Evolutionary conservation across 2,888 invertebrate species (phyloP).

Genomic region (Sarcophaga carnaria): DNA sequence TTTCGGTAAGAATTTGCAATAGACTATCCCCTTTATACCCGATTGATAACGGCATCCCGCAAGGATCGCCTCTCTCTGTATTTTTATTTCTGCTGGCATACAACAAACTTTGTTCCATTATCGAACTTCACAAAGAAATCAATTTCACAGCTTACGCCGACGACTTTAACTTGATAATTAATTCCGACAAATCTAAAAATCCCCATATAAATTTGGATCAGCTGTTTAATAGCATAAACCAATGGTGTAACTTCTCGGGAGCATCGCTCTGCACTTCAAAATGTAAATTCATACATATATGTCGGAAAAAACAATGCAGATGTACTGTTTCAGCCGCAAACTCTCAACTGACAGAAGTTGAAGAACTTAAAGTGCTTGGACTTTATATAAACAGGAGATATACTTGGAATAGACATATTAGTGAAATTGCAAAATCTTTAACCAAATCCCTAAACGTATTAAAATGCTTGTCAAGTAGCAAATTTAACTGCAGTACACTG

Average conservation of each 20-base stretch:
- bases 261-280: neutral
- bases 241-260: neutral
- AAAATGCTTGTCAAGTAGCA: neutral
- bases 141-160: neutral
- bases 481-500: neutral
- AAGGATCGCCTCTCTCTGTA: conserved; percentile 6
- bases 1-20: neutral
- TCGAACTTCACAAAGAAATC: conserved; percentile 16
- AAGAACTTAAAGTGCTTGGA: neutral
- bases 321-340: neutral
- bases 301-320: conserved; percentile 12
- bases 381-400: neutral
- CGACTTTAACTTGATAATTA: conserved; percentile 12
- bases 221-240: neutral
- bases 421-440: neutral
- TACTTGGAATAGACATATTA: neutral
- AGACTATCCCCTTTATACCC: too few species aligned
- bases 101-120: conserved; percentile 8
- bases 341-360: neutral
- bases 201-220: neutral
- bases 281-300: conserved; percentile 22
- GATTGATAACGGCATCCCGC: conserved; percentile 13
- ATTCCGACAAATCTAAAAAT: conserved; percentile 2
- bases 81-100: conserved; percentile 1
- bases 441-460: neutral